Percentiles rank a stretch among this genome's conserved stretches.
These are phyloP conservation scores for Lithodes maja DNA, from an alignment of 2,888 invertebrate genomes.

Conservation along the genomic window DNA sequence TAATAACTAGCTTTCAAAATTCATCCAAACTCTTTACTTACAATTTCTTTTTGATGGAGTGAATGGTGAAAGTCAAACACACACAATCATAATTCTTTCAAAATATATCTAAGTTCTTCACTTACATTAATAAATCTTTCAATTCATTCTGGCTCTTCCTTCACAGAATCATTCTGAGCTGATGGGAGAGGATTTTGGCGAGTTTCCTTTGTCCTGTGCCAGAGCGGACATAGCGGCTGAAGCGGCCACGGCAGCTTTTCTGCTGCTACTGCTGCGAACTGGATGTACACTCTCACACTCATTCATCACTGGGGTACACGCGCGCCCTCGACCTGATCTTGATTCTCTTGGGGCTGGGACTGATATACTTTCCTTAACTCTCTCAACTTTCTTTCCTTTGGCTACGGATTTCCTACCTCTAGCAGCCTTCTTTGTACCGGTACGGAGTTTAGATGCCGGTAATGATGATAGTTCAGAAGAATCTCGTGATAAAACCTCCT, in stretches of 20 bases:
- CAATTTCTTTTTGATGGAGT: too few relatives aligned
- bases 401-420: neutral
- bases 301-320: neutral
- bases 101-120: too few relatives aligned
- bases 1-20: too few relatives aligned
- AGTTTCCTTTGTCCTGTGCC: neutral
- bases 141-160: too few relatives aligned
- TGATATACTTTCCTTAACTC: neutral
- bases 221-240: slow-evolving; percentile 1
- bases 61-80: too few relatives aligned
- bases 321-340: neutral
- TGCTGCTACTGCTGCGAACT: neutral
- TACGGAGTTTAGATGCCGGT: neutral
- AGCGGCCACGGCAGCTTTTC: neutral
- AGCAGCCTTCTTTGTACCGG: neutral
- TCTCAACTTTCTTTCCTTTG: neutral
- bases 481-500: neutral
- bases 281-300: too few relatives aligned
- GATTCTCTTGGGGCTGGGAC: neutral
- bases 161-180: too few relatives aligned
- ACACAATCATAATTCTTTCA: too few relatives aligned
- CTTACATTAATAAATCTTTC: too few relatives aligned
- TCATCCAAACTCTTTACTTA: too few relatives aligned
- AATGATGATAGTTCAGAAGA: neutral
- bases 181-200: too few relatives aligned